A percentile compares a stretch with the other conserved stretches of the same genome.
phyloP scores from a whole-genome alignment of 2,113 vertebrate genomes.

The Fulica atra region DNA sequence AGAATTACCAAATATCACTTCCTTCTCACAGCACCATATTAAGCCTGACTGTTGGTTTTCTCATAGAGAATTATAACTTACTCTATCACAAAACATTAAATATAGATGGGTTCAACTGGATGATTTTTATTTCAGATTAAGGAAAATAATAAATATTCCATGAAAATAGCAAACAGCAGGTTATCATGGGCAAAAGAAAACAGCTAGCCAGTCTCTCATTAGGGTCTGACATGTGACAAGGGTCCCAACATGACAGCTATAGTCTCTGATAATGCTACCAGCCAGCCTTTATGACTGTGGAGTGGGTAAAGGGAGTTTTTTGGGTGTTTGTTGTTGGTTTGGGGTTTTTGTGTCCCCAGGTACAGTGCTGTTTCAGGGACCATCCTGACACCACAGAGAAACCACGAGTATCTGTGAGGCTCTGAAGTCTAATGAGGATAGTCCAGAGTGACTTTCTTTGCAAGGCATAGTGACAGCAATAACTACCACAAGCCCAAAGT shows the following conservation, averaged over 20 bases:
- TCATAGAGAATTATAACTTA: background rate
- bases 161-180: background rate
- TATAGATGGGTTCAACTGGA: background rate
- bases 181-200: background rate
- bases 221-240: background rate
- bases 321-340: too few species aligned
- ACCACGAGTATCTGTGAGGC: background rate
- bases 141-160: background rate
- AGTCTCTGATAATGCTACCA: background rate
- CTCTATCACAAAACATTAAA: background rate
- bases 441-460: background rate
- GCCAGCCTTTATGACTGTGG: background rate
- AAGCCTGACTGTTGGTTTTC: background rate
- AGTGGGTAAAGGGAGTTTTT: background rate
- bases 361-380: background rate
- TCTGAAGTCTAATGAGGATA: background rate
- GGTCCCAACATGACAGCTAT: background rate
- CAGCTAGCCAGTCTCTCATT: background rate
- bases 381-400: background rate
- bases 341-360: background rate
- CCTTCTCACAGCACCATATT: background rate
- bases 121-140: background rate
- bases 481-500: background rate
- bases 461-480: background rate
- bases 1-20: background rate